These are phyloP conservation scores for Pterostichus madidus DNA, from an alignment of 2,888 invertebrate genomes.

Conservation along the genomic window DNA sequence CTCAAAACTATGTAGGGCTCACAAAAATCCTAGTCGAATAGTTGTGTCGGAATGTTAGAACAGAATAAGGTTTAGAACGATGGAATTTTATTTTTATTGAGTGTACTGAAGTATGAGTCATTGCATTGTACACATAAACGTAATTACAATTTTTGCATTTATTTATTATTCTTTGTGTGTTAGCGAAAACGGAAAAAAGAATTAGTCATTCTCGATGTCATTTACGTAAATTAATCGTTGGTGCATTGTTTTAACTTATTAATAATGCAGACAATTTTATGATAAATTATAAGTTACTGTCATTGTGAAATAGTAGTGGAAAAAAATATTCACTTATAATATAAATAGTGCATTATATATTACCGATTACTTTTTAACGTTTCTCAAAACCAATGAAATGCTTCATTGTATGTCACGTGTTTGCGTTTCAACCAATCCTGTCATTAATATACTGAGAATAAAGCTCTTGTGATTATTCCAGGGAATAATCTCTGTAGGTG, in stretches of 20 bases:
- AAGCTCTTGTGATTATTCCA: too few relatives aligned
- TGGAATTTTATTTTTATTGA: slow-evolving; percentile 20
- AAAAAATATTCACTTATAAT: too few relatives aligned
- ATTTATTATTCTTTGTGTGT: slow-evolving; percentile 52
- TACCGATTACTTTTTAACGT: too few relatives aligned
- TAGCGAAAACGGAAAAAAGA: slow-evolving; percentile 54
- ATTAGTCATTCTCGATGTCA: slow-evolving; percentile 52
- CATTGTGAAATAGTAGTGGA: not conserved
- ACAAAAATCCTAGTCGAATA: slow-evolving; percentile 31
- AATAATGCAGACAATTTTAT: slow-evolving; percentile 3
- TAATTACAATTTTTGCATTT: slow-evolving; percentile 57
- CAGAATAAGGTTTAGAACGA: not conserved
- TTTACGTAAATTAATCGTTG: slow-evolving; percentile 42
- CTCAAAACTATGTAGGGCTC: not conserved
- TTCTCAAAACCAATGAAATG: too few relatives aligned
- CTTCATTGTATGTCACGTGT: too few relatives aligned
- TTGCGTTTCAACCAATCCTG: too few relatives aligned
- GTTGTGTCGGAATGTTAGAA: not conserved
- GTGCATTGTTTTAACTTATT: slow-evolving; percentile 37
- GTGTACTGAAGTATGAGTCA: slow-evolving; percentile 45
- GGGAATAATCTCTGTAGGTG: too few relatives aligned
- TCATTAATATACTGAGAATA: too few relatives aligned
- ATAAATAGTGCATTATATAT: too few relatives aligned
- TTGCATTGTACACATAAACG: not conserved
- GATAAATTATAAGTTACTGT: not conserved